Conservation (phyloP, 1,140 invertebrate genomes). For the Tetramorium parvispinum region DNA sequence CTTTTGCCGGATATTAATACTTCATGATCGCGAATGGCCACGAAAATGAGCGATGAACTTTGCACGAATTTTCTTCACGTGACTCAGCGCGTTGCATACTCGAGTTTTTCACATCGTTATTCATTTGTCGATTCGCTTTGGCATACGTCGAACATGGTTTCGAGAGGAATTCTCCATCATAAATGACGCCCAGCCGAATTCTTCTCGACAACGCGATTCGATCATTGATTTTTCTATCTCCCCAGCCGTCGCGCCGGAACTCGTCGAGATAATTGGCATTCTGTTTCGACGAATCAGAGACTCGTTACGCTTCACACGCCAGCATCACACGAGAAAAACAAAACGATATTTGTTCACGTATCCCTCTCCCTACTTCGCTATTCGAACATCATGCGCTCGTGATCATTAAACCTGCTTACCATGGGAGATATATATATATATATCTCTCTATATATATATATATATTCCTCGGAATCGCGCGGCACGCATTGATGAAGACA, state of each 20-base stretch:
- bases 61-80: background rate
- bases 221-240: conserved; percentile 6
- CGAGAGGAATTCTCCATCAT: background rate
- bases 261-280: conserved; percentile 41
- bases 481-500: background rate
- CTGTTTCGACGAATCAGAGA: conserved; percentile 40
- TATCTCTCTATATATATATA: background rate
- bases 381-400: conserved; percentile 24
- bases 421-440: background rate
- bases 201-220: background rate
- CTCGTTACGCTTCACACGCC: conserved; percentile 40
- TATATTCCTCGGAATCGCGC: background rate
- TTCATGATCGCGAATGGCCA: background rate
- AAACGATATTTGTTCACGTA: conserved; percentile 29
- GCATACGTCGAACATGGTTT: conserved; percentile 4
- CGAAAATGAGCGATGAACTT: background rate
- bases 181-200: conserved; percentile 1
- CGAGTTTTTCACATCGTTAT: background rate
- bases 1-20: background rate
- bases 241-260: conserved; percentile 27
- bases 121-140: conserved; percentile 6
- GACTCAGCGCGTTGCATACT: background rate
- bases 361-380: background rate
- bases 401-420: conserved; percentile 15
- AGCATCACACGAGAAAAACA: background rate